phyloP scores from a whole-genome alignment of 2,888 invertebrate genomes.

The Aphidoletes aphidimyza region DNA sequence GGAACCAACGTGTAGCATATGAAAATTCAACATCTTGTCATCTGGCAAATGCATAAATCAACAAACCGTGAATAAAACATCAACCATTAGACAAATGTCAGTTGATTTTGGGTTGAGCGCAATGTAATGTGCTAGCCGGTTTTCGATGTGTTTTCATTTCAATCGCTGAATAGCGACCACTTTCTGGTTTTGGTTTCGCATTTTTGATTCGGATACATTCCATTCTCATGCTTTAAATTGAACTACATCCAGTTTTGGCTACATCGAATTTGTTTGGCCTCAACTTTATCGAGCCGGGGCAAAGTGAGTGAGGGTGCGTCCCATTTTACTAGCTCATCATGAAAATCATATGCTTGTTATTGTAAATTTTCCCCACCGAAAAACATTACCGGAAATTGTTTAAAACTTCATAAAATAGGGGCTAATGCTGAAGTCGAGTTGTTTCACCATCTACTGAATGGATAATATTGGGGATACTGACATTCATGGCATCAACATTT shows the following conservation, averaged over 20 bases:
- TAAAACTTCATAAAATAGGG: conserved; percentile 49
- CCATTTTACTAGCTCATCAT: not conserved
- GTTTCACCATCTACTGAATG: conserved; percentile 8
- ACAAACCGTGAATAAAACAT: conserved; percentile 52
- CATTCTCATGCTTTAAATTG: too few species aligned
- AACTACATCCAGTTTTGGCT: too few species aligned
- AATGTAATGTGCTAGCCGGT: not conserved
- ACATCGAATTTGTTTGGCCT: too few species aligned
- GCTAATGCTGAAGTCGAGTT: conserved; percentile 22
- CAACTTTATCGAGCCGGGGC: too few species aligned
- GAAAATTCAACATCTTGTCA: conserved; percentile 4
- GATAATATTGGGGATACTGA: not conserved
- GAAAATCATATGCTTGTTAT: conserved; percentile 54
- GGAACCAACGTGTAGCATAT: too few species aligned
- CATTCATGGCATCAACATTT: not conserved
- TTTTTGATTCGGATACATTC: too few species aligned
- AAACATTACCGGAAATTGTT: conserved; percentile 53
- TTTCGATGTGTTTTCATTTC: not conserved
- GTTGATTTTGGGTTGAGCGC: not conserved
- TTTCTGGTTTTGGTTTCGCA: too few species aligned
- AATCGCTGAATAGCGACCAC: too few species aligned
- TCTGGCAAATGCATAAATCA: conserved; percentile 44
- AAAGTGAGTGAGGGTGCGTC: too few species aligned
- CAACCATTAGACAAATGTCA: conserved; percentile 32
- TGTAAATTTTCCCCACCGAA: conserved; percentile 19